phyloP scores from a whole-genome alignment of 2,888 invertebrate species.

The Lucinisca nassula region DNA sequence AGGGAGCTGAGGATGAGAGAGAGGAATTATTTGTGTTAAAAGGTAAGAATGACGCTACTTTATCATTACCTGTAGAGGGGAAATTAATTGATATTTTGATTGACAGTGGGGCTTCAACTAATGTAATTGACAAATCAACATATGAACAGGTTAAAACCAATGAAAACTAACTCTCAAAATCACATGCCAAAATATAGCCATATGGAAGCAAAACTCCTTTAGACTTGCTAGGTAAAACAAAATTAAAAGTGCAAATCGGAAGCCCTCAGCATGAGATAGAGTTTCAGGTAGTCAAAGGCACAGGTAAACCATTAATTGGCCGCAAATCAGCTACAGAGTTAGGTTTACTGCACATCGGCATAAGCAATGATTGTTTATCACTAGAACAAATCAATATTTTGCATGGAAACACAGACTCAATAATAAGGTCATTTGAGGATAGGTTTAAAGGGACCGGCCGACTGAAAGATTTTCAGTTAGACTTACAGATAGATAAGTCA shows the following conservation, averaged over 20 bases:
- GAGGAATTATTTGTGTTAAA: background rate
- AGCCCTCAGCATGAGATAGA: background rate
- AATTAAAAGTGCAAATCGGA: background rate
- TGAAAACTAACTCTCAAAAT: background rate
- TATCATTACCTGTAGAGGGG: constrained; percentile 2
- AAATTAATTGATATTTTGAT: background rate
- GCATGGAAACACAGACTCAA: too few relatives aligned
- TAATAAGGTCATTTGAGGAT: too few relatives aligned
- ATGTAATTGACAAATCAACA: background rate
- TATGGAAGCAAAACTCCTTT: background rate
- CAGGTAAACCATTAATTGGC: constrained; percentile 9
- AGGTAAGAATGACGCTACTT: too few relatives aligned
- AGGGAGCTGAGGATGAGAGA: background rate
- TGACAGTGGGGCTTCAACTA: constrained; percentile 4
- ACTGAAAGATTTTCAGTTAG: background rate
- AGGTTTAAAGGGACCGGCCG: background rate
- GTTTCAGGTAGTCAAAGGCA: too few relatives aligned
- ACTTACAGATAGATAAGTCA: background rate
- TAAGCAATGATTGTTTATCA: too few relatives aligned
- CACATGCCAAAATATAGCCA: background rate
- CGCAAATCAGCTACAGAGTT: background rate
- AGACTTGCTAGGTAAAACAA: background rate
- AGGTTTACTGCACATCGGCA: background rate
- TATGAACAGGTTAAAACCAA: background rate
- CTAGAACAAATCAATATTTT: too few relatives aligned